phyloP scores from a whole-genome alignment of 2,113 vertebrate genomes.

The Gorsachius goisagi region DNA sequence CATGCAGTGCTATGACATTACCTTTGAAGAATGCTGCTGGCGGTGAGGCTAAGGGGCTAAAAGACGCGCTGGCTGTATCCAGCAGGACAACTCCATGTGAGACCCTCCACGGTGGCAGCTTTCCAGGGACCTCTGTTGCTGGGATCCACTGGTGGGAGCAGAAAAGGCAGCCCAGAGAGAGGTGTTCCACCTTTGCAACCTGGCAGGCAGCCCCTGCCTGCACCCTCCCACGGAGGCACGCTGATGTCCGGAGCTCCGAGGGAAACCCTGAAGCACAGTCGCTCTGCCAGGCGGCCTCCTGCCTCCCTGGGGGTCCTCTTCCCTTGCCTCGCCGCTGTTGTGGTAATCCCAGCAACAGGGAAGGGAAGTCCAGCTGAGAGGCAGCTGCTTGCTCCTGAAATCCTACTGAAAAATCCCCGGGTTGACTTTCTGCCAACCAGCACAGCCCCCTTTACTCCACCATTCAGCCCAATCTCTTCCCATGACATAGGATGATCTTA shows the following conservation, averaged over 20 bases:
- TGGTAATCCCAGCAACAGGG: neutral
- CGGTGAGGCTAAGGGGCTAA: too few relatives aligned
- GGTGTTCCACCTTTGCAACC: neutral
- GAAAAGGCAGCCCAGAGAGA: neutral
- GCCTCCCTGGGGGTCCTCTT: neutral
- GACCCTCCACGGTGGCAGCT: neutral
- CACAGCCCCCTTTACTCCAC: neutral
- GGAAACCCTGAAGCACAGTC: neutral
- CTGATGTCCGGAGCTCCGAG: rapidly evolving
- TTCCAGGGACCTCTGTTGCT: rapidly evolving
- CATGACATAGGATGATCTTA: neutral
- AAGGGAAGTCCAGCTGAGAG: neutral
- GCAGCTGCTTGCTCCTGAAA: conserved; percentile 35
- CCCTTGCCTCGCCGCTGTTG: neutral
- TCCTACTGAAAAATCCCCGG: neutral
- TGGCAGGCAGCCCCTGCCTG: neutral
- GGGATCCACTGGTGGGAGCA: neutral
- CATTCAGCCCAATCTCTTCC: neutral
- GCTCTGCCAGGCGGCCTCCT: neutral
- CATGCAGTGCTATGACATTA: neutral
- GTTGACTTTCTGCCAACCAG: neutral
- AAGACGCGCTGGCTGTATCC: rapidly evolving
- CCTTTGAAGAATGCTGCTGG: neutral
- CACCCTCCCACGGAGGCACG: rapidly evolving
- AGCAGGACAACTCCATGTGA: neutral